Evolutionary conservation across 2,888 invertebrate genomes (phyloP).

Genomic region (Cerceris rybyensis): DNA sequence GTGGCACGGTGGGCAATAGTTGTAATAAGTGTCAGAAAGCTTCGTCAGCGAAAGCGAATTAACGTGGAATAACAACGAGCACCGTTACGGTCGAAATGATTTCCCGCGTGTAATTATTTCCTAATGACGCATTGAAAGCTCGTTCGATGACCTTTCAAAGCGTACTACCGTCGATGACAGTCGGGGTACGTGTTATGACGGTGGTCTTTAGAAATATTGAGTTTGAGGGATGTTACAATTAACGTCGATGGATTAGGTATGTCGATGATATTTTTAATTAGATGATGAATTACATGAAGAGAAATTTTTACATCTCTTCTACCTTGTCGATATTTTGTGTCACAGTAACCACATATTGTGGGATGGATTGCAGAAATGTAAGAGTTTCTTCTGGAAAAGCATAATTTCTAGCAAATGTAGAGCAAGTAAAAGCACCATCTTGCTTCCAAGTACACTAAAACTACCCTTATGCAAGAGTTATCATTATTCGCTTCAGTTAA

Average conservation of each 20-base stretch:
- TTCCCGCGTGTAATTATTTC: conserved; percentile 23
- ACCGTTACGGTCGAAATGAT: conserved; percentile 13
- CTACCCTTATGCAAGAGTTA: no score
- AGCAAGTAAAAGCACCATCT: no score
- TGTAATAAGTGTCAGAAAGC: conserved; percentile 16
- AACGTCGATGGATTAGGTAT: no score
- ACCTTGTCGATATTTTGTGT: no score
- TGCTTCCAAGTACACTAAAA: no score
- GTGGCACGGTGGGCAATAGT: neutral
- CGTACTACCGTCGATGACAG: neutral
- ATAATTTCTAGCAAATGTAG: no score
- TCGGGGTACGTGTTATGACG: neutral
- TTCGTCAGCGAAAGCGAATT: conserved; percentile 18
- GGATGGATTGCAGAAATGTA: no score
- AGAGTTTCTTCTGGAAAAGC: no score
- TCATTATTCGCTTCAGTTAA: no score
- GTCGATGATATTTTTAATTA: neutral
- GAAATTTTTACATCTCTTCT: no score
- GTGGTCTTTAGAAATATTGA: neutral
- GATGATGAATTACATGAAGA: neutral
- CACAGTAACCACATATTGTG: no score
- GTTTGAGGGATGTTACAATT: no score
- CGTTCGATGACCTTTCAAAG: neutral
- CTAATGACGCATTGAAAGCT: conserved; percentile 31
- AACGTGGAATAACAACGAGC: conserved; percentile 20